Percentiles rank a stretch among this genome's conserved stretches.
Evolutionary conservation across 2,113 vertebrate genomes (phyloP).

Genomic region (Ptilonorhynchus violaceus): DNA sequence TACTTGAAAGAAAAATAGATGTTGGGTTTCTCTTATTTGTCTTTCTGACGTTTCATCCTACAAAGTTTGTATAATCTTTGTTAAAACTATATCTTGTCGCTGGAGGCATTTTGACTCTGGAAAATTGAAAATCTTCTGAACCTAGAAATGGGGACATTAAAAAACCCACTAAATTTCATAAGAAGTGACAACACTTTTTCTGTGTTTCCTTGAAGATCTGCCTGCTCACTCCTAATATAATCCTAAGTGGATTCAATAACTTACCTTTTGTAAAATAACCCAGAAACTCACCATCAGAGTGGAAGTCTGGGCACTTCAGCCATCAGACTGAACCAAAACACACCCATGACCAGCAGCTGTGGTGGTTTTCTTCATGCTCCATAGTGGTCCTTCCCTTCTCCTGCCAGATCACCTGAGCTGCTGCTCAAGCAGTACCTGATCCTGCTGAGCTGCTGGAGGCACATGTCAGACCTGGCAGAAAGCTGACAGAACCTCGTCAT

Average conservation of each 20-base stretch:
- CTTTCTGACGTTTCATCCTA: neutral
- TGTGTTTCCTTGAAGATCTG: neutral
- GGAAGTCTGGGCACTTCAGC: neutral
- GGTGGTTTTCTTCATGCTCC: neutral
- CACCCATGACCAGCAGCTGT: rapidly evolving
- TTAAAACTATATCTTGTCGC: neutral
- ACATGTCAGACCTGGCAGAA: neutral
- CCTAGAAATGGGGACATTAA: neutral
- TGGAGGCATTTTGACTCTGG: neutral
- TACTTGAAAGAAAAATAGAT: neutral
- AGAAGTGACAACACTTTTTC: neutral
- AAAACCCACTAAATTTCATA: neutral
- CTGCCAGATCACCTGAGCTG: neutral
- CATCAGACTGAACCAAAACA: neutral
- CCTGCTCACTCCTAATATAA: neutral
- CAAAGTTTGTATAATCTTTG: neutral
- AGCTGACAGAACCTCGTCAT: neutral
- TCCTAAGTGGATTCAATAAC: neutral
- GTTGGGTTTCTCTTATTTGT: neutral
- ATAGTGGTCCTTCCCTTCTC: neutral
- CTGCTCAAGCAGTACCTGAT: neutral
- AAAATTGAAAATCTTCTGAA: slow-evolving; percentile 3
- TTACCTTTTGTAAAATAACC: neutral
- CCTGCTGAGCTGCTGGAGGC: neutral
- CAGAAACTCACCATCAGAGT: neutral